These are phyloP conservation scores for Poeciliopsis presidionis DNA, from an alignment of 2,797 vertebrate species.

Conservation along the genomic window DNA sequence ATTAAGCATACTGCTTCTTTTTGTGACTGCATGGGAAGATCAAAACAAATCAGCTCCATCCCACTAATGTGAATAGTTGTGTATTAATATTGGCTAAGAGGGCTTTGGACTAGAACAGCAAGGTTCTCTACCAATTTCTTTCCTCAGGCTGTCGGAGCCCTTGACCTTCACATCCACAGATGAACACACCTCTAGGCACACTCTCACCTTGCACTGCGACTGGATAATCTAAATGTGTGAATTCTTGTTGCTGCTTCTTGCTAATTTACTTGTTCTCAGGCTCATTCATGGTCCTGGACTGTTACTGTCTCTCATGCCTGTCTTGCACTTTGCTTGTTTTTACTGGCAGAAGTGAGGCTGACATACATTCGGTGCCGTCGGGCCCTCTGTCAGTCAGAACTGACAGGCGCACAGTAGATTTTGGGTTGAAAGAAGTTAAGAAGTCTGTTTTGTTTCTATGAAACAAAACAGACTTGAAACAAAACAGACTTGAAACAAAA, in stretches of 20 bases:
- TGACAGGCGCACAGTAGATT: background rate
- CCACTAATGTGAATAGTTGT: background rate
- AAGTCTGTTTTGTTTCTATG: background rate
- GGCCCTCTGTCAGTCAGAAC: background rate
- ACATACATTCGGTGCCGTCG: background rate
- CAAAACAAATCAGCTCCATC: background rate
- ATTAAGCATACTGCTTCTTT: background rate
- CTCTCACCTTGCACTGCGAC: background rate
- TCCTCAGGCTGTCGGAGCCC: background rate
- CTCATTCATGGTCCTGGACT: background rate
- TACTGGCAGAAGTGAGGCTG: background rate
- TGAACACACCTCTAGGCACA: background rate
- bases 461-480: too few relatives aligned
- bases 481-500: background rate
- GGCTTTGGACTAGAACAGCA: background rate
- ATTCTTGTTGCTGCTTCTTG: background rate
- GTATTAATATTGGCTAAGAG: background rate
- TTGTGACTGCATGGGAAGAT: background rate
- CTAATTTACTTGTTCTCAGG: background rate
- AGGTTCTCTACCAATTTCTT: background rate
- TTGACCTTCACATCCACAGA: background rate
- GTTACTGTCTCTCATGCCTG: background rate
- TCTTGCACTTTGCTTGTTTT: background rate
- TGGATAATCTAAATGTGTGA: background rate
- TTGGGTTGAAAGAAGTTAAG: background rate